phyloP scores from a whole-genome alignment of 1,140 invertebrate species.

The Drosophila sproati region DNA sequence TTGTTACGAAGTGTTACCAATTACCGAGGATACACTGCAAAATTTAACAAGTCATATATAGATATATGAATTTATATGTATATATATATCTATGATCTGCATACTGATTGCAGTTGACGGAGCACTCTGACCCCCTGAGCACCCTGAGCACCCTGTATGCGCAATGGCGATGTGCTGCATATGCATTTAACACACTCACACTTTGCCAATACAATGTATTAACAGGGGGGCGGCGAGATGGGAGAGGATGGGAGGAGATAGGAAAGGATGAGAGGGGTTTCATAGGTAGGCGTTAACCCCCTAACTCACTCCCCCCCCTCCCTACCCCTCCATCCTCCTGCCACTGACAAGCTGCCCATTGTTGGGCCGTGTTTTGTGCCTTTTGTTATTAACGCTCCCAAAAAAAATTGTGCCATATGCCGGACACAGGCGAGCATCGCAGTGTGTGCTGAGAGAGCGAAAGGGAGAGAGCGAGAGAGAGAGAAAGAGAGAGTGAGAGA shows the following conservation, averaged over 20 bases:
- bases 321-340: background rate
- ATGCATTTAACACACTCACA: background rate
- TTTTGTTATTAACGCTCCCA: constrained; percentile 68
- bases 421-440: constrained; percentile 60
- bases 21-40: too few species aligned
- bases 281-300: background rate
- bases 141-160: background rate
- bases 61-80: too few species aligned
- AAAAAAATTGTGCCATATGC: constrained; percentile 82
- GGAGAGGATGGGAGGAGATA: too few species aligned
- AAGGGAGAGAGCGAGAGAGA: background rate
- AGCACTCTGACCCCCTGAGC: background rate
- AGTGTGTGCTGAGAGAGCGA: constrained; percentile 40
- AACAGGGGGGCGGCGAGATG: background rate
- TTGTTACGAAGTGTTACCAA: background rate
- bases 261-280: too few species aligned
- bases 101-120: too few species aligned
- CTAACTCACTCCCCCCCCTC: background rate
- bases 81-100: background rate
- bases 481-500: background rate
- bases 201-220: background rate
- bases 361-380: constrained; percentile 64
- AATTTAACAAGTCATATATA: too few species aligned
- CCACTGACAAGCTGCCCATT: constrained; percentile 37
- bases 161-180: background rate